phyloP scores from a whole-genome alignment of 2,888 invertebrate genomes.

The Enchytraeus crypticus region DNA sequence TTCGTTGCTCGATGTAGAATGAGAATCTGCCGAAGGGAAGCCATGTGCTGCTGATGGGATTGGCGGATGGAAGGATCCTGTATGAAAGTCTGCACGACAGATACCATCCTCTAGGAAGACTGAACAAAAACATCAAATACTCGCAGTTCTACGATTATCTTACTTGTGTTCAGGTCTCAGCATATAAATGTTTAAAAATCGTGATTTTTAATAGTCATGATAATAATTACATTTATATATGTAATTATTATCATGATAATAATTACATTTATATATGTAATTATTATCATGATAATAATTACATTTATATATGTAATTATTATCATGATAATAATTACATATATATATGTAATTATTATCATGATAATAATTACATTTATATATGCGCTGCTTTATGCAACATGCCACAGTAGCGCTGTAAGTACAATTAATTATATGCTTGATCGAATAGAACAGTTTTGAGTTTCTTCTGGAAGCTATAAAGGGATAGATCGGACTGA shows the following conservation, averaged over 20 bases:
- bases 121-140: slow-evolving; percentile 50
- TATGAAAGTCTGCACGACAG: slow-evolving; percentile 48
- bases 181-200: neutral
- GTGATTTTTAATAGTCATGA: neutral
- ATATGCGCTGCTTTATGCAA: too few relatives aligned
- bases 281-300: neutral
- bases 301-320: neutral
- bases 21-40: slow-evolving; percentile 48
- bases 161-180: slow-evolving; percentile 50
- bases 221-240: neutral
- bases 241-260: neutral
- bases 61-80: slow-evolving; percentile 51
- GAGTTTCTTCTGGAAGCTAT: too few relatives aligned
- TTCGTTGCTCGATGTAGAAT: slow-evolving; percentile 32
- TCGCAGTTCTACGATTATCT: slow-evolving; percentile 51
- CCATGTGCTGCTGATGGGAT: slow-evolving; percentile 49
- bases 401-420: too few relatives aligned
- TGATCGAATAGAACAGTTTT: too few relatives aligned
- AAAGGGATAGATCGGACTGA: too few relatives aligned
- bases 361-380: too few relatives aligned
- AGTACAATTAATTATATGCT: too few relatives aligned
- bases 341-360: too few relatives aligned
- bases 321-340: neutral
- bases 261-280: neutral
- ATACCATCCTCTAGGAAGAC: slow-evolving; percentile 49